These are phyloP conservation scores for Holothuria leucospilota DNA, from an alignment of 53 echinoderm and acorn worm species.

Conservation along the genomic window DNA sequence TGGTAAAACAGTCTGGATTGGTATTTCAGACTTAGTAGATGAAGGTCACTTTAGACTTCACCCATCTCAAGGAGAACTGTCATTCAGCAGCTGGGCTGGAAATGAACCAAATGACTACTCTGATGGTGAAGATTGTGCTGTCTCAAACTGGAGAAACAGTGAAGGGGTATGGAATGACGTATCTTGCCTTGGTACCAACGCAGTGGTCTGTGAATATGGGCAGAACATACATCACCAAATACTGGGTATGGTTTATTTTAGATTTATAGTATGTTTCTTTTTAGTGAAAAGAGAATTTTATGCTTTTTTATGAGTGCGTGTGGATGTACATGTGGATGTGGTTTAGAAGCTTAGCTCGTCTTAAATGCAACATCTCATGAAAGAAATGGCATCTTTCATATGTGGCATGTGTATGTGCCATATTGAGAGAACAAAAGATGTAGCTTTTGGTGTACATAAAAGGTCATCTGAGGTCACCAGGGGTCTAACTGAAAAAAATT, in stretches of 20 bases:
- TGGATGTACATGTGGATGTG: too few relatives aligned
- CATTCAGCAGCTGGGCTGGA: neutral
- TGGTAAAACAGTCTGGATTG: neutral
- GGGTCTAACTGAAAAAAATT: too few relatives aligned
- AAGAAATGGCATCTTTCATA: too few relatives aligned
- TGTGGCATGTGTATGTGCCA: too few relatives aligned
- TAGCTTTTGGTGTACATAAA: too few relatives aligned
- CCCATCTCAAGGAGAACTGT: neutral
- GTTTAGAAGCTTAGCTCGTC: too few relatives aligned
- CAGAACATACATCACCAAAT: neutral
- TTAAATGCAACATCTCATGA: too few relatives aligned
- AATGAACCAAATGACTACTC: conserved; percentile 8
- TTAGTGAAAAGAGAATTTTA: too few relatives aligned
- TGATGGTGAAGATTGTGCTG: conserved; percentile 15
- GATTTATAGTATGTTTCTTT: too few relatives aligned
- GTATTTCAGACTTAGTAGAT: neutral
- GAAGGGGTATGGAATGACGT: neutral
- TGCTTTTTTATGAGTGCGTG: too few relatives aligned
- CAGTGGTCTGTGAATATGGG: neutral
- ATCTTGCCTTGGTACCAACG: neutral
- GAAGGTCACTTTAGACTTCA: neutral
- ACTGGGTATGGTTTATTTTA: neutral
- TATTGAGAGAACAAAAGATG: too few relatives aligned
- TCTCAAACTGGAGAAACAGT: neutral
- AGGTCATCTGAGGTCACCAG: too few relatives aligned